These are phyloP conservation scores for Setipinna tenuifilis DNA, from an alignment of 2,797 vertebrate species.

Conservation along the genomic window DNA sequence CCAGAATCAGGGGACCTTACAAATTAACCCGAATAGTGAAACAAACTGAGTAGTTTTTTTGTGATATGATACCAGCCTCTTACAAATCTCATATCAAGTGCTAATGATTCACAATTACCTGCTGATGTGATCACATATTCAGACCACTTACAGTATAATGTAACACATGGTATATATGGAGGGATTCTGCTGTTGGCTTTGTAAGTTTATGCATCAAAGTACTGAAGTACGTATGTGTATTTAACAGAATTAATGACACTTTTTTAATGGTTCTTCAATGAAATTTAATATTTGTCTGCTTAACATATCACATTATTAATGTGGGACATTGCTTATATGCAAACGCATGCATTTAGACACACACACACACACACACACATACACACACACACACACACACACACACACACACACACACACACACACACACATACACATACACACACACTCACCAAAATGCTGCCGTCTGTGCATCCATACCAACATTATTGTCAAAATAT, in stretches of 20 bases:
- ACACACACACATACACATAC: constrained; percentile 23
- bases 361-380: constrained; percentile 1
- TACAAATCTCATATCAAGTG: constrained; percentile 30
- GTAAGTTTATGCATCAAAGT: constrained; percentile 24
- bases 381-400: constrained; percentile 1
- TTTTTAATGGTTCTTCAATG: constrained; percentile 34
- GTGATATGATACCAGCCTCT: constrained; percentile 44
- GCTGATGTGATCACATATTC: constrained; percentile 18
- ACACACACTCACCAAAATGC: constrained; percentile 18
- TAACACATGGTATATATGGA: constrained; percentile 7
- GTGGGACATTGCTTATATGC: constrained; percentile 6
- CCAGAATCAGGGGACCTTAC: constrained; percentile 31
- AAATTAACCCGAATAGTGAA: constrained; percentile 23
- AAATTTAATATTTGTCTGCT: constrained; percentile 33
- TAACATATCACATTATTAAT: constrained; percentile 30
- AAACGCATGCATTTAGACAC: constrained; percentile 21
- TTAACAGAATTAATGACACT: constrained; percentile 28
- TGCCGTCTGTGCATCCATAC: neutral
- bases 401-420: neutral
- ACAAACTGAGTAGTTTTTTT: constrained; percentile 30
- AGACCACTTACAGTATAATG: constrained; percentile 31
- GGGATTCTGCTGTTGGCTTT: constrained; percentile 17
- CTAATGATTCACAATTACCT: constrained; percentile 37
- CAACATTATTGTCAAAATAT: constrained; percentile 3
- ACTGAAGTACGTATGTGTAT: constrained; percentile 18